Conservation (phyloP, 2,113 vertebrate genomes). For the Nothocercus julius region DNA sequence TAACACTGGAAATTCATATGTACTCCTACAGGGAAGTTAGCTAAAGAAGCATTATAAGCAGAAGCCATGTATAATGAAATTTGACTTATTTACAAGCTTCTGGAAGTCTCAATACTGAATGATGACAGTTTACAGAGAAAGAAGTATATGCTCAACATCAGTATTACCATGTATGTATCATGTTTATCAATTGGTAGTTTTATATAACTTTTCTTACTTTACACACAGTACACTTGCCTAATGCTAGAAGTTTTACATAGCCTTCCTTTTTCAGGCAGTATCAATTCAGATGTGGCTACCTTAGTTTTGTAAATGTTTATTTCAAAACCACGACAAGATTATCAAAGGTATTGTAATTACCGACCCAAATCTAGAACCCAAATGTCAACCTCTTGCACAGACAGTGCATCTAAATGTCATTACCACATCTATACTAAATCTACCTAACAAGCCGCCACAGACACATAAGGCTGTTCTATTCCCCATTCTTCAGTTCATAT, state of each 20-base stretch:
- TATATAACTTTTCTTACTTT: background rate
- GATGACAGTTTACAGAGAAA: background rate
- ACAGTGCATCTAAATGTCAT: background rate
- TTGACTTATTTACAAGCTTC: background rate
- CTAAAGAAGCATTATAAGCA: background rate
- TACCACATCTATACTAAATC: background rate
- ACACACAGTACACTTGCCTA: constrained; percentile 2
- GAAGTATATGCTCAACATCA: background rate
- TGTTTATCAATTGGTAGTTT: background rate
- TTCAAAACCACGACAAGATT: constrained; percentile 6
- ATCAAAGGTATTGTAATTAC: background rate
- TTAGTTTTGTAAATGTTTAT: constrained; percentile 7
- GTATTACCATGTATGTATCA: background rate
- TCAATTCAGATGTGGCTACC: background rate
- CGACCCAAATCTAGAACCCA: background rate
- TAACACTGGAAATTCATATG: background rate
- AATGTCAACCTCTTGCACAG: background rate
- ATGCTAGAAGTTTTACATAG: background rate
- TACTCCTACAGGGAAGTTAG: background rate
- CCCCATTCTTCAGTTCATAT: background rate
- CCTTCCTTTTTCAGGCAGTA: constrained; percentile 22
- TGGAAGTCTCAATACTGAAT: background rate
- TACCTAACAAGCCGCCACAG: background rate
- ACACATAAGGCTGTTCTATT: background rate
- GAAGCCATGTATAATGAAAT: constrained; percentile 56